These are phyloP conservation scores for Cossypha heuglini DNA, from an alignment of 2,797 vertebrate genomes.

Conservation along the genomic window DNA sequence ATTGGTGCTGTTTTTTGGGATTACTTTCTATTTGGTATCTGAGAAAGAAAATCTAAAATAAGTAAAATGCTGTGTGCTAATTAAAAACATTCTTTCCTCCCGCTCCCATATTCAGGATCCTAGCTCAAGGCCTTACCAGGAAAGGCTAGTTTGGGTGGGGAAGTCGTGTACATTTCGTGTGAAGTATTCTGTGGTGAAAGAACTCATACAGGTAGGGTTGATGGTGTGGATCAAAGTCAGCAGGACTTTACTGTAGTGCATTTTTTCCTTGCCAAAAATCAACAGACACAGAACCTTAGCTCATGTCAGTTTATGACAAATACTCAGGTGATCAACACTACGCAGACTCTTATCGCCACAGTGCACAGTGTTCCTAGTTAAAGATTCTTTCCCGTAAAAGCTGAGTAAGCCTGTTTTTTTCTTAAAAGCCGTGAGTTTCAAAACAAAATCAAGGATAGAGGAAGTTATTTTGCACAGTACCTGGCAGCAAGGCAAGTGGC, in stretches of 20 bases:
- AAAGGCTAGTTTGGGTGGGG: conserved; percentile 18
- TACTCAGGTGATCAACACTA: conserved; percentile 78
- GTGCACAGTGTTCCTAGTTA: conserved; percentile 64
- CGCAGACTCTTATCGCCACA: conserved; percentile 59
- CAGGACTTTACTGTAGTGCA: conserved; percentile 54
- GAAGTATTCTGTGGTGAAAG: conserved; percentile 32
- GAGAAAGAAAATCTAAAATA: conserved; percentile 53
- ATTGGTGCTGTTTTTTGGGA: conserved; percentile 70
- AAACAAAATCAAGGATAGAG: neutral
- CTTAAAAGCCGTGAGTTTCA: conserved; percentile 36
- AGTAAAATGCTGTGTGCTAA: conserved; percentile 59
- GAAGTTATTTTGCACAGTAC: conserved; percentile 66
- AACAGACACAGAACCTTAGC: conserved; percentile 72
- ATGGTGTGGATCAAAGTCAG: conserved; percentile 29
- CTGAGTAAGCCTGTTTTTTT: conserved; percentile 42
- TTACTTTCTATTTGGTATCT: conserved; percentile 44
- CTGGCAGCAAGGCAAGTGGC: conserved; percentile 58
- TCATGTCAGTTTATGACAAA: conserved; percentile 77
- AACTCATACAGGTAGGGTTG: conserved; percentile 44
- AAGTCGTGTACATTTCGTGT: neutral
- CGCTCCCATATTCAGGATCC: conserved; percentile 64
- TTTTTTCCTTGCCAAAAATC: conserved; percentile 70
- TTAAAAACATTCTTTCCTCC: conserved; percentile 48
- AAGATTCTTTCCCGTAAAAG: conserved; percentile 65
- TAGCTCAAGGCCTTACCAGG: conserved; percentile 62